Evolutionary conservation across 2,888 invertebrate genomes (phyloP).

Genomic region (Drosophila kanekoi): DNA sequence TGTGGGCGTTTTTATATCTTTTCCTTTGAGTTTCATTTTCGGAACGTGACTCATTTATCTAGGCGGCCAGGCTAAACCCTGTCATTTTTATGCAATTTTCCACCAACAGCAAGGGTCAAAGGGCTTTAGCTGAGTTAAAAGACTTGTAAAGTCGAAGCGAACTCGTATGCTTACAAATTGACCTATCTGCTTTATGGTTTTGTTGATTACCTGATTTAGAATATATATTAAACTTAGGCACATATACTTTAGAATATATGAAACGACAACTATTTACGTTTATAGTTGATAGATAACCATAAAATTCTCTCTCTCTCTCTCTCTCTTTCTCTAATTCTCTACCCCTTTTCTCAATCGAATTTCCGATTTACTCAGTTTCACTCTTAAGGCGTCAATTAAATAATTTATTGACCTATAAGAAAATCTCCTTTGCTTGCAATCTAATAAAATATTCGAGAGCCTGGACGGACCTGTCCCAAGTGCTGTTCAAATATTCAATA

Average conservation of each 20-base stretch:
- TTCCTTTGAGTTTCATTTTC: background rate
- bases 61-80: conserved; percentile 29
- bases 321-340: no score
- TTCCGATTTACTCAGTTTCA: background rate
- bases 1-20: conserved; percentile 35
- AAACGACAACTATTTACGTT: no score
- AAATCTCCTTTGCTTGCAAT: conserved; percentile 5
- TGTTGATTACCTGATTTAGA: background rate
- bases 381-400: background rate
- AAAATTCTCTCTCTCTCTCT: background rate
- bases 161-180: background rate
- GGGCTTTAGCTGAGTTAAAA: conserved; percentile 3
- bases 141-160: background rate
- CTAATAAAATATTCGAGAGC: conserved; percentile 15
- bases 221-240: no score
- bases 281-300: background rate
- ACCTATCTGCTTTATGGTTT: background rate
- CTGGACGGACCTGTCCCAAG: conserved; percentile 13
- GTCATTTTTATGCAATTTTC: conserved; percentile 21
- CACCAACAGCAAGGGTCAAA: conserved; percentile 6
- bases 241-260: no score
- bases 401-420: conserved; percentile 1
- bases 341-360: background rate
- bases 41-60: conserved; percentile 42
- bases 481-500: conserved; percentile 46